Percentiles rank a stretch among this genome's conserved stretches.
Evolutionary conservation across 2,113 vertebrate genomes (phyloP).

Genomic region (Gadus chalcogrammus): DNA sequence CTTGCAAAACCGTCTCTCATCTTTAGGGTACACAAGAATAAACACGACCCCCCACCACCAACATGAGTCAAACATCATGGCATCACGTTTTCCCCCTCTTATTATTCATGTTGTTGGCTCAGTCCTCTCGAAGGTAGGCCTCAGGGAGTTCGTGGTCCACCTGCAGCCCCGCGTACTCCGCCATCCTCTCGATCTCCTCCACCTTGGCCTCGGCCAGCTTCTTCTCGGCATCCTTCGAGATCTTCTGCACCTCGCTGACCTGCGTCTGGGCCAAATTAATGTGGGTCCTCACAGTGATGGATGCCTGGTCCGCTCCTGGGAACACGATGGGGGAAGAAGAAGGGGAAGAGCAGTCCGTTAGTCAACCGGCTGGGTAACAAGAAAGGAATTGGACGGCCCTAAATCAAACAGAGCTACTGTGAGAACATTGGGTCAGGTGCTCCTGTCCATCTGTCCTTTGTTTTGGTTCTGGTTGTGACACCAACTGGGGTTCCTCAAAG

Average conservation of each 20-base stretch:
- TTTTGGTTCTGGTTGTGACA: constrained; percentile 13
- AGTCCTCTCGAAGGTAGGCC: constrained; percentile 76
- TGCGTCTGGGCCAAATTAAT: constrained; percentile 82
- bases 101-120: constrained; percentile 10
- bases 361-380: constrained; percentile 15
- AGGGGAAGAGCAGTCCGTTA: constrained; percentile 1
- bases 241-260: constrained; percentile 79
- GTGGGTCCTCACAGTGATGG: constrained; percentile 74
- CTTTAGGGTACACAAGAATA: neutral
- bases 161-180: constrained; percentile 44
- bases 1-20: neutral
- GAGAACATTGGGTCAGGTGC: constrained; percentile 25
- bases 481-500: constrained; percentile 20
- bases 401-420: constrained; percentile 15
- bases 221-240: constrained; percentile 81
- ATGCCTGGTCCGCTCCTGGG: constrained; percentile 88
- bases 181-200: constrained; percentile 72
- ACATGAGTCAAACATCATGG: neutral
- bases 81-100: neutral
- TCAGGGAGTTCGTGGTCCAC: constrained; percentile 69
- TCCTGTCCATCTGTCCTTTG: constrained; percentile 38
- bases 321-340: constrained; percentile 5
- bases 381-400: constrained; percentile 17
- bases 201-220: constrained; percentile 85
- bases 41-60: too few species aligned